A percentile compares a stretch with the other conserved stretches of the same genome.
phyloP scores from a whole-genome alignment of 2,113 vertebrate genomes.

The Clinocottus analis region DNA sequence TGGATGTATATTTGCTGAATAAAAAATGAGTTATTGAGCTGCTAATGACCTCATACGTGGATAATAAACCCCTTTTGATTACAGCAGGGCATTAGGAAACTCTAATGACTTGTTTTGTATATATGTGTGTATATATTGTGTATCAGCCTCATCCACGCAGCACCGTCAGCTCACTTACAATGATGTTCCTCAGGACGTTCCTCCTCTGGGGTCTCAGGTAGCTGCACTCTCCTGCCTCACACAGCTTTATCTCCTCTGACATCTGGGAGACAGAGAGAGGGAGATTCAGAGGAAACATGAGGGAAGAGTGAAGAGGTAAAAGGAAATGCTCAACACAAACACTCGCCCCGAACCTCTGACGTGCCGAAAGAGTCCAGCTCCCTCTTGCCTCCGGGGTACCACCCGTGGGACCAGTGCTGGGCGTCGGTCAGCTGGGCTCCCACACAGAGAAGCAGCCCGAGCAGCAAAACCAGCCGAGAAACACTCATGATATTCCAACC shows the following conservation, averaged over 20 bases:
- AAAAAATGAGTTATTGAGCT: background rate
- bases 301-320: background rate
- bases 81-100: background rate
- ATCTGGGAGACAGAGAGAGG: constrained; percentile 62
- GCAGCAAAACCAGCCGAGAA: constrained; percentile 80
- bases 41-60: background rate
- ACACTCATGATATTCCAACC: constrained; percentile 72
- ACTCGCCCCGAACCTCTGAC: constrained; percentile 78
- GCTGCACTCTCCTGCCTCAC: constrained; percentile 83
- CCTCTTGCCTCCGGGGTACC: constrained; percentile 90
- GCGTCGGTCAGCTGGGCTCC: constrained; percentile 72
- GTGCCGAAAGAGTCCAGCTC: constrained; percentile 76
- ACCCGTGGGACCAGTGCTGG: constrained; percentile 93
- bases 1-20: background rate
- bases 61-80: background rate
- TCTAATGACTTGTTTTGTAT: background rate
- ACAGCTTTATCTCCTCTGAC: constrained; percentile 83
- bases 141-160: background rate
- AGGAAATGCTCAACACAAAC: constrained; percentile 5
- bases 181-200: constrained; percentile 78
- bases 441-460: constrained; percentile 82
- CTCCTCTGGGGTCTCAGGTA: constrained; percentile 82
- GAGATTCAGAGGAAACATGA: background rate
- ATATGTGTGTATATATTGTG: too few relatives aligned
- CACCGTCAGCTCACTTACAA: constrained; percentile 77